These are phyloP conservation scores for Tangara arthus DNA, from an alignment of 2,797 vertebrate genomes.

Conservation along the genomic window DNA sequence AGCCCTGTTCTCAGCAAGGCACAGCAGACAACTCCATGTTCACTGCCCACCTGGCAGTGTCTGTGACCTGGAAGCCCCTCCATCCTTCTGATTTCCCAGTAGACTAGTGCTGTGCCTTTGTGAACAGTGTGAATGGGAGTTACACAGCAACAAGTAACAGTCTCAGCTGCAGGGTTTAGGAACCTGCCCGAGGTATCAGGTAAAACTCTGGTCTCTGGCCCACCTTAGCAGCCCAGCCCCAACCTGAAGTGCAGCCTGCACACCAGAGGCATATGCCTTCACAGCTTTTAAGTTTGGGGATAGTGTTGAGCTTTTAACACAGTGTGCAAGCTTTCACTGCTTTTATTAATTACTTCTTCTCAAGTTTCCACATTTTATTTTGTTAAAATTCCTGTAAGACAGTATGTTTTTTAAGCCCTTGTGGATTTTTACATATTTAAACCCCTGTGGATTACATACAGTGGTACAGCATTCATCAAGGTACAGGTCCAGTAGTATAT, in stretches of 20 bases:
- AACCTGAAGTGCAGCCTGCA: background rate
- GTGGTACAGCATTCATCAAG: background rate
- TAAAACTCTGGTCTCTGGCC: background rate
- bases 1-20: background rate
- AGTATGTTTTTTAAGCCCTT: background rate
- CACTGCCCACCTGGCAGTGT: background rate
- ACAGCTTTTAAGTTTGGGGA: background rate
- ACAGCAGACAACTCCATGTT: background rate
- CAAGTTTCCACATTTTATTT: slow-evolving; percentile 12
- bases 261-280: background rate
- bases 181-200: accelerated
- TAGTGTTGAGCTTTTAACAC: background rate
- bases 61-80: background rate
- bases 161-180: background rate
- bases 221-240: background rate
- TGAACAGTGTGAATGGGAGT: background rate
- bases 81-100: background rate
- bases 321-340: background rate
- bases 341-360: slow-evolving; percentile 35
- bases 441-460: background rate
- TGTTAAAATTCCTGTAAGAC: background rate
- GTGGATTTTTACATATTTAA: background rate
- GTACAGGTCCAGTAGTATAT: background rate
- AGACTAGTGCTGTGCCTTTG: background rate
- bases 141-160: background rate